A percentile compares a stretch with the other conserved stretches of the same genome.
Evolutionary conservation across 2,888 invertebrate species (phyloP).

Genomic region (Drosophila parthenogenetica): DNA sequence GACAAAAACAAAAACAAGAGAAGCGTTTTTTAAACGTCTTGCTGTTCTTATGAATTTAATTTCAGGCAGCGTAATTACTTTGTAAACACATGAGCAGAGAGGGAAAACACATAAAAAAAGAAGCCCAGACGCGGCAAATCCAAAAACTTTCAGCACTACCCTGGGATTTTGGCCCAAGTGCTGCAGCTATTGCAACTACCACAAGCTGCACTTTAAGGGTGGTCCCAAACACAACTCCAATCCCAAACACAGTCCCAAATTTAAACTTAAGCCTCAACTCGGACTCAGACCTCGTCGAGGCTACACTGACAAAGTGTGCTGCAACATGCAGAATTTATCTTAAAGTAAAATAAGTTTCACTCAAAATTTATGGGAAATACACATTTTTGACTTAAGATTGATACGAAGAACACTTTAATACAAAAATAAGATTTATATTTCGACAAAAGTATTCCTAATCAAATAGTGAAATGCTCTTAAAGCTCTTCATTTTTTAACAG

Average conservation of each 20-base stretch:
- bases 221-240: constrained; percentile 39
- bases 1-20: constrained; percentile 14
- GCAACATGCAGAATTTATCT: too few relatives aligned
- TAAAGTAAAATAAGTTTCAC: too few relatives aligned
- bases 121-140: constrained; percentile 47
- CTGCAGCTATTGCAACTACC: constrained; percentile 40
- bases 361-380: too few relatives aligned
- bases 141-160: constrained; percentile 47
- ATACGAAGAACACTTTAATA: too few relatives aligned
- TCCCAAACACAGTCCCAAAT: not conserved
- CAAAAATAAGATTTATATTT: too few relatives aligned
- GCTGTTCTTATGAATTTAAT: constrained; percentile 81
- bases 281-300: not conserved
- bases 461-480: not conserved
- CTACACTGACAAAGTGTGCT: not conserved
- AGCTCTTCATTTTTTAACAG: not conserved
- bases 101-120: constrained; percentile 39
- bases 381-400: too few relatives aligned
- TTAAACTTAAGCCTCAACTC: not conserved
- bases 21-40: constrained; percentile 74
- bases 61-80: constrained; percentile 82
- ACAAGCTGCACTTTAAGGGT: constrained; percentile 71
- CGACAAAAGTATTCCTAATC: too few relatives aligned
- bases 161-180: constrained; percentile 75
- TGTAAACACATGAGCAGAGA: constrained; percentile 81